Evolutionary conservation across 2,113 vertebrate genomes (phyloP).

Genomic region (Pachyramphus minor): DNA sequence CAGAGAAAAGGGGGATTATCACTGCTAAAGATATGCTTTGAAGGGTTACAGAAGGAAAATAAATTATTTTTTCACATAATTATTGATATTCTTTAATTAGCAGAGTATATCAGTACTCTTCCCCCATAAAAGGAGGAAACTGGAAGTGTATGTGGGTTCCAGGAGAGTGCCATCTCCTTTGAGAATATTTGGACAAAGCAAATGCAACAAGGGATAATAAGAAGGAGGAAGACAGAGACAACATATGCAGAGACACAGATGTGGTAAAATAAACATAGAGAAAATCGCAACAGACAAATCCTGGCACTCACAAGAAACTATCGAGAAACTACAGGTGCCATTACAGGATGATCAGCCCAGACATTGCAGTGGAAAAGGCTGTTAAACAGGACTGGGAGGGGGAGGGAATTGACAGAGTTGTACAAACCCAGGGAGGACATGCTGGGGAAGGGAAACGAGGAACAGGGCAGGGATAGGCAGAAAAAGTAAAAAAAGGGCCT

Average conservation of each 20-base stretch:
- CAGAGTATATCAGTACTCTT: neutral
- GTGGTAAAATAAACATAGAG: neutral
- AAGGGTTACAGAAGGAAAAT: neutral
- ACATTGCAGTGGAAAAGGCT: neutral
- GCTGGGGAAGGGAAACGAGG: neutral
- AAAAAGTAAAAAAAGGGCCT: neutral
- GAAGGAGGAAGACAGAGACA: neutral
- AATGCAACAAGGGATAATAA: neutral
- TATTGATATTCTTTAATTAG: neutral
- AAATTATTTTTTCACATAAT: neutral
- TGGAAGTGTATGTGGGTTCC: neutral
- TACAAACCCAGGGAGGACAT: accelerated
- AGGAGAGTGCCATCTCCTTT: neutral
- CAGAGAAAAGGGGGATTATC: neutral
- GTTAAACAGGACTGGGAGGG: neutral
- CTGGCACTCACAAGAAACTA: neutral
- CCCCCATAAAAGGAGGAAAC: neutral
- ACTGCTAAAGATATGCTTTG: neutral
- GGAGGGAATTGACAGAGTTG: neutral
- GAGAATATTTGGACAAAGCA: neutral
- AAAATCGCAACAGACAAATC: neutral
- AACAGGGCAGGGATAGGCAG: neutral
- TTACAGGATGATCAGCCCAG: neutral
- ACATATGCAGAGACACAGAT: neutral
- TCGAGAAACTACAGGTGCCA: neutral